These are phyloP conservation scores for Capreolus pygargus DNA, from an alignment of 2,113 vertebrate species.

Conservation along the genomic window DNA sequence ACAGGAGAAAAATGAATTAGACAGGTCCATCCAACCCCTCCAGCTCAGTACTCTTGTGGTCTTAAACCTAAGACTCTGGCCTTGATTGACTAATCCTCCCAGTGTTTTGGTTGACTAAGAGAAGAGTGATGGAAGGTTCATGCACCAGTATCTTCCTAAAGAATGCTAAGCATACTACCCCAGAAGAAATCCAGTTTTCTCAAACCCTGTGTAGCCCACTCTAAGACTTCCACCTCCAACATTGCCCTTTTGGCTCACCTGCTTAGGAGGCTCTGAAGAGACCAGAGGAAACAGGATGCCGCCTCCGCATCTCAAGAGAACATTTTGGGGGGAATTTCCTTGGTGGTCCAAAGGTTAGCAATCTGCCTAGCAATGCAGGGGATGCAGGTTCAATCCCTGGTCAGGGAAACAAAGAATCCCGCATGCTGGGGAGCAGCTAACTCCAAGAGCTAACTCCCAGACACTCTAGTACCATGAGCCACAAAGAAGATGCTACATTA, in stretches of 20 bases:
- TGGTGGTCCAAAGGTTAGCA: neutral
- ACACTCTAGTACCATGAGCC: neutral
- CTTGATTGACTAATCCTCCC: rapidly evolving
- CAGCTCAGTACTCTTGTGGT: neutral
- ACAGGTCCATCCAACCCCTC: neutral
- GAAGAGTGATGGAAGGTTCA: neutral
- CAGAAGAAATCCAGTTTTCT: neutral
- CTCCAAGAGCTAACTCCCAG: neutral
- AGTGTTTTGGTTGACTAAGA: neutral
- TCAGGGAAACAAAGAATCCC: neutral
- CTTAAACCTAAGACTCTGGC: neutral
- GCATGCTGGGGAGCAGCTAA: neutral
- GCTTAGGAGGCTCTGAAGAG: neutral
- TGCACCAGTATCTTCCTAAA: neutral
- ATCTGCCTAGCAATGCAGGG: neutral
- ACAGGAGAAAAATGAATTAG: neutral
- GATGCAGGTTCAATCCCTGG: neutral
- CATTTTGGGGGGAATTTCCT: neutral
- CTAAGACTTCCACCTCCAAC: neutral
- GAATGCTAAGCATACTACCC: neutral
- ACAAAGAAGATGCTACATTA: neutral
- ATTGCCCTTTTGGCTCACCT: neutral
- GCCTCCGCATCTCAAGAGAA: neutral
- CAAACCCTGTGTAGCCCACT: neutral
- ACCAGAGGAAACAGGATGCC: neutral